Evolutionary conservation across 2,888 invertebrate species (phyloP).

Genomic region (Ophonus ardosiacus): DNA sequence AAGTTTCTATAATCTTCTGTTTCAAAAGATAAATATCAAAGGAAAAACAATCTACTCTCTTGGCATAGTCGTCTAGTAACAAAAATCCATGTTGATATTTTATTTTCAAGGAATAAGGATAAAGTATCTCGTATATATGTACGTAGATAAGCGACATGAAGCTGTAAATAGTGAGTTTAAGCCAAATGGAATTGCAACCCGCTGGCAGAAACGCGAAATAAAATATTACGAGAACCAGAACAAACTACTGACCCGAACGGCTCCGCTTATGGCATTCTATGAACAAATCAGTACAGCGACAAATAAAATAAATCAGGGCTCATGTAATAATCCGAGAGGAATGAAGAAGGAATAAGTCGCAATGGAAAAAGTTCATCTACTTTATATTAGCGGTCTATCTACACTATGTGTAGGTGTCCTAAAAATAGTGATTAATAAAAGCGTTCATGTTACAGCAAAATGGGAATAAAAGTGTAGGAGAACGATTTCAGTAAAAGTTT

Average conservation of each 20-base stretch:
- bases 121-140: conserved; percentile 16
- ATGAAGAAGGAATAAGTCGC: neutral
- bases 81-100: conserved; percentile 22
- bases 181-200: conserved; percentile 3
- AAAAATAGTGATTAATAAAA: too few relatives aligned
- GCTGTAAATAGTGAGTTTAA: conserved; percentile 15
- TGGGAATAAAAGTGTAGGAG: too few relatives aligned
- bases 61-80: neutral
- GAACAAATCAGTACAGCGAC: neutral
- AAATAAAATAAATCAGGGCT: neutral
- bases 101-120: conserved; percentile 3
- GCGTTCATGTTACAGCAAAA: too few relatives aligned
- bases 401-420: too few relatives aligned
- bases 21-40: neutral
- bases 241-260: neutral
- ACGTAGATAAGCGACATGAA: conserved; percentile 20
- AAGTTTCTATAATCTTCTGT: neutral
- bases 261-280: neutral
- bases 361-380: neutral
- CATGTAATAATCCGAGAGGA: neutral
- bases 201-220: conserved; percentile 7
- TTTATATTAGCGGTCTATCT: neutral
- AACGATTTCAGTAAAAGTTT: too few relatives aligned
- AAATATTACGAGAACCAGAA: neutral
- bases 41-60: conserved; percentile 15